These are phyloP conservation scores for Aphelocoma coerulescens DNA, from an alignment of 2,113 vertebrate genomes.

Conservation along the genomic window DNA sequence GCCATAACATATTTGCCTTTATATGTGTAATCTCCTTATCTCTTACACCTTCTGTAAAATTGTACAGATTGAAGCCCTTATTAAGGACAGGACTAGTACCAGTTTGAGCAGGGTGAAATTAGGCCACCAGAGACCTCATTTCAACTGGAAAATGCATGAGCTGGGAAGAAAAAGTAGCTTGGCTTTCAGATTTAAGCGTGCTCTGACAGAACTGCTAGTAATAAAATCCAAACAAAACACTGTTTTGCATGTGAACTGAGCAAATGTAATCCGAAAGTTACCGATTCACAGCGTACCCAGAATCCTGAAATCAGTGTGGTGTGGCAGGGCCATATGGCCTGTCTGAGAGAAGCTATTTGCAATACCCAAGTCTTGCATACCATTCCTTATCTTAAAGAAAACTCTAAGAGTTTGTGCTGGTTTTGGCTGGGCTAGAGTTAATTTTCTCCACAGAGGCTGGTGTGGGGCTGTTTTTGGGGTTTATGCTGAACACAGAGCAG, in stretches of 20 bases:
- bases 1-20: background rate
- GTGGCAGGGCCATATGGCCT: background rate
- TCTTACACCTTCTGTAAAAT: background rate
- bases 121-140: background rate
- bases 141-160: background rate
- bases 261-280: background rate
- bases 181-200: background rate
- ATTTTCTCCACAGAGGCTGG: background rate
- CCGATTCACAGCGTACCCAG: background rate
- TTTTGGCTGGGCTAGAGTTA: background rate
- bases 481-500: background rate
- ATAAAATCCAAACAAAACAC: constrained; percentile 26
- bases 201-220: background rate
- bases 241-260: background rate
- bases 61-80: background rate
- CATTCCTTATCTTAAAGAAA: background rate
- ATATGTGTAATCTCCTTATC: background rate
- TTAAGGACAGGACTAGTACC: background rate
- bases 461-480: background rate
- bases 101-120: background rate
- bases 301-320: background rate
- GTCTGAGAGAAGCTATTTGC: background rate
- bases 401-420: background rate
- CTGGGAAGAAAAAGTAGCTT: background rate
- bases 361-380: background rate